Base-by-base conservation (phyloP, 2,113 vertebrate genomes). In the Bos javanicus region DNA sequence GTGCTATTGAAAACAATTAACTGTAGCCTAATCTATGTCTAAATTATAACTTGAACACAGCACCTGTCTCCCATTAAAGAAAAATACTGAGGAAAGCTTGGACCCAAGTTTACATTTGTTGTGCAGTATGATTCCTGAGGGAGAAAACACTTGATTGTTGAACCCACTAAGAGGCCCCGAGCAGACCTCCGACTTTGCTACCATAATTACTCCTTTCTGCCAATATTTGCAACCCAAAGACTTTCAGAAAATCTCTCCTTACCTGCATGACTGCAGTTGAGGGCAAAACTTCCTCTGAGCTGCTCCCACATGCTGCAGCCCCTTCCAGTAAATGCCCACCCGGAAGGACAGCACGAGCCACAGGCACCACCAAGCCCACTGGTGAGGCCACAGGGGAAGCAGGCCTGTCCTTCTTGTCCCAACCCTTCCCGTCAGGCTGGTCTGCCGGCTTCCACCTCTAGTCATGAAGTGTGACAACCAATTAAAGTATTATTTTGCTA, bases 191-290 rank as follows among this genome's bases (percentile, higher is more conserved):
- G 11, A 89, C 5, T 81, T 86, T 82, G 60, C 67, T 85, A 46
- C 33, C 26, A 93, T 11, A 39, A 26, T 92, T 59, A 67, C 9
- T 50, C 54, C 19, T 93, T 39, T n/a, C 52, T 93, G 57, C 78
- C 67, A 82, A 82, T 46, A 48, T 87, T 80, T 56, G 10, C 84
- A 97, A 82, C 80, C 78, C 60, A 82, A 8, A n/a, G 28, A 86
- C 76, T 78, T 90, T 95, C 30, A 60, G 54, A 90, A 91, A 78
- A 56, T 90, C 23, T 85, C n/a, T 87, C 82, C 39, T 64, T 43
- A 62, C 56, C 80, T 93, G 8, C 17, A 9, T 60, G 30, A 89
- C 43, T 67, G n/a, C n/a, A 90, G 33, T 28, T 71, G 62, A 67
- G 26, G 43, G 43, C 60, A 95, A 78, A 83, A 71, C 39, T 56